A percentile compares a stretch with the other conserved stretches of the same genome.
Conservation (phyloP, 2,113 vertebrate genomes). For the Canis aureus region DNA sequence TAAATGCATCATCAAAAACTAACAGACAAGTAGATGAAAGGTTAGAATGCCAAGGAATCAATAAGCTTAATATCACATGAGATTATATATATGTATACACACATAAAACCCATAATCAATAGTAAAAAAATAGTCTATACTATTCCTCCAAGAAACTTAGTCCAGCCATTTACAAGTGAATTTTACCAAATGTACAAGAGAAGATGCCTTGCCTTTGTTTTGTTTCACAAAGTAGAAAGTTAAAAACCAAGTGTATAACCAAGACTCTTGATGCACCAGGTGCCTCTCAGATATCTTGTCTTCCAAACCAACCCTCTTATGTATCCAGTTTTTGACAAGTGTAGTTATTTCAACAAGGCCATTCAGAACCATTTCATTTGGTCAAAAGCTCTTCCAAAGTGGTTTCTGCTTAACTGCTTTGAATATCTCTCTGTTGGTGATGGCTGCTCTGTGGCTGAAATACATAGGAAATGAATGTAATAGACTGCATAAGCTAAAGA, state of each 20-base stretch:
- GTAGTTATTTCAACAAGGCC: neutral
- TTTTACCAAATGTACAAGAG: neutral
- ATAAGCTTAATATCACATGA: neutral
- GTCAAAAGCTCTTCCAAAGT: neutral
- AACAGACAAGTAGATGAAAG: neutral
- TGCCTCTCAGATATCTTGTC: neutral
- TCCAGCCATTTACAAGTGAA: neutral
- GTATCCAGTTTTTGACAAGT: neutral
- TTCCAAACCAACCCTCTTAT: neutral
- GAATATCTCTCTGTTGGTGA: slow-evolving; percentile 26
- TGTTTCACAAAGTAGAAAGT: neutral
- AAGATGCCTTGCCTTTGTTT: neutral
- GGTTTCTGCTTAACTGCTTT: neutral
- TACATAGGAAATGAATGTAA: neutral
- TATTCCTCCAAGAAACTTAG: neutral
- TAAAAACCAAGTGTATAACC: neutral
- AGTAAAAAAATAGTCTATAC: neutral
- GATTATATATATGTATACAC: neutral
- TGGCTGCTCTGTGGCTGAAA: neutral
- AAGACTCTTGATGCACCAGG: neutral
- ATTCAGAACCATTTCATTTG: neutral
- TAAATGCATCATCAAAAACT: neutral
- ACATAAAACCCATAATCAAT: neutral
- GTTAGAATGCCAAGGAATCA: neutral
- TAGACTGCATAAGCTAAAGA: neutral